Evolutionary conservation across 2,888 invertebrate species (phyloP), one percentile per base, ranked within the genome.

Genomic region (Sminthurinus aureus): DNA sequence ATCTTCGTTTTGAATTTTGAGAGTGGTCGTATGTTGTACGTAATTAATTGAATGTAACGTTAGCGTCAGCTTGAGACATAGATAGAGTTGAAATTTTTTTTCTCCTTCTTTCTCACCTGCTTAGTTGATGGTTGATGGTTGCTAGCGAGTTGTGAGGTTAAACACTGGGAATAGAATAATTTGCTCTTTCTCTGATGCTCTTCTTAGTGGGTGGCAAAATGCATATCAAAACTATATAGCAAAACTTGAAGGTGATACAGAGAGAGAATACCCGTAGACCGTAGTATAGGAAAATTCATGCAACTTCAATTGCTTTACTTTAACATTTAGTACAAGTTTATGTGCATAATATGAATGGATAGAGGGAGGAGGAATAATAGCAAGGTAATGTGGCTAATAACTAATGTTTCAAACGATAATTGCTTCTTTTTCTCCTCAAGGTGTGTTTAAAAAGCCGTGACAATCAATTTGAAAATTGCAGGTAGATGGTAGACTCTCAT

Each of bases 371-470:
- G 26, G 26, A 2, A 73, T 13, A 73, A 73, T 26, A 38, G 38
- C 3, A 38, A 38, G 38, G 6, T 38, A 38, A 38, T 38, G 6
- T 38, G 6, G 38, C 38, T 38, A 38, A 38, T 38, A 38, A 58
- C 69, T 79, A 69, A 51, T 79, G 69, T 69, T 69, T 69, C 79
- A 79, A 26, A 51, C 20, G 24, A 73, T 81, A 81, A 81, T 81
- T 81, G 74, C 73, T 81, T 74, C 81, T 81, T 81, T 52, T 73
- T 18, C 73, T 58, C 81, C 81, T 81, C 58, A 38, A 58, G 74
- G 81, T 74, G 81, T 81, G 73, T 26, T 73, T 81, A 81, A 81
- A 38, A 73, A 81, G 74, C 81, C 81, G 81, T 81, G 81, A 81
- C 81, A 81, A 81, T 81, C 81, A 81, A 81, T 81, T 81, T 81